Evolutionary conservation across 2,797 vertebrate genomes (phyloP).

Genomic region (Lindbergichthys nudifrons): DNA sequence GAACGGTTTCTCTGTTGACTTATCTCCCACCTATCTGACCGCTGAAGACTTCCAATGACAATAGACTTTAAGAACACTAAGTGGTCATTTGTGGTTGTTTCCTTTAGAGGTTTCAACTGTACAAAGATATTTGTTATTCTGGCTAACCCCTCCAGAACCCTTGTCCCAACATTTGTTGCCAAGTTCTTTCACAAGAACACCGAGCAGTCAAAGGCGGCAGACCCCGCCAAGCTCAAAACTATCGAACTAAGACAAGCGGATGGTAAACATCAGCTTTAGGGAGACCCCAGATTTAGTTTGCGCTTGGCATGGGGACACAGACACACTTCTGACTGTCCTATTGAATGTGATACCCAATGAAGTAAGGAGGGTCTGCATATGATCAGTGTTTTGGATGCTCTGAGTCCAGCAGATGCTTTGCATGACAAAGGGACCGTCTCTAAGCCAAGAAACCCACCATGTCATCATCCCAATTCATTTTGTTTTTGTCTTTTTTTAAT

Average conservation of each 20-base stretch:
- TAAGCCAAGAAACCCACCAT: slow-evolving; percentile 61
- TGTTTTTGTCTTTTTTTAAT: slow-evolving; percentile 14
- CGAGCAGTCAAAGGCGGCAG: slow-evolving; percentile 43
- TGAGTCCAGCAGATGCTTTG: slow-evolving; percentile 48
- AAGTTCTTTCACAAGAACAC: slow-evolving; percentile 61
- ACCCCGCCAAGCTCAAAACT: slow-evolving; percentile 44
- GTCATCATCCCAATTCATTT: slow-evolving; percentile 43
- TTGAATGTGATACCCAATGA: slow-evolving; percentile 54
- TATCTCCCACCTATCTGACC: slow-evolving; percentile 9
- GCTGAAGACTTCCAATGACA: background rate
- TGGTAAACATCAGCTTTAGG: slow-evolving; percentile 44
- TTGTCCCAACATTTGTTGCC: slow-evolving; percentile 50
- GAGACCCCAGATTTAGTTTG: slow-evolving; percentile 44
- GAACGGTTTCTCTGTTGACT: background rate
- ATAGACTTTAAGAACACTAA: slow-evolving; percentile 1
- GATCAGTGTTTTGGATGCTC: slow-evolving; percentile 54
- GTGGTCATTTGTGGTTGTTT: slow-evolving; percentile 13
- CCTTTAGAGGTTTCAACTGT: slow-evolving; percentile 23
- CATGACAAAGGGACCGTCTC: slow-evolving; percentile 36
- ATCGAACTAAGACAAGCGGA: slow-evolving; percentile 33
- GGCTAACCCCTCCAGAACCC: slow-evolving; percentile 40
- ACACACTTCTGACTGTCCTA: slow-evolving; percentile 46
- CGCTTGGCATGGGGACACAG: slow-evolving; percentile 38
- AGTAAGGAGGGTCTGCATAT: slow-evolving; percentile 48
- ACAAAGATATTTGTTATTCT: slow-evolving; percentile 55